Evolutionary conservation across 2,113 vertebrate species (phyloP).

Genomic region (Turnix velox): DNA sequence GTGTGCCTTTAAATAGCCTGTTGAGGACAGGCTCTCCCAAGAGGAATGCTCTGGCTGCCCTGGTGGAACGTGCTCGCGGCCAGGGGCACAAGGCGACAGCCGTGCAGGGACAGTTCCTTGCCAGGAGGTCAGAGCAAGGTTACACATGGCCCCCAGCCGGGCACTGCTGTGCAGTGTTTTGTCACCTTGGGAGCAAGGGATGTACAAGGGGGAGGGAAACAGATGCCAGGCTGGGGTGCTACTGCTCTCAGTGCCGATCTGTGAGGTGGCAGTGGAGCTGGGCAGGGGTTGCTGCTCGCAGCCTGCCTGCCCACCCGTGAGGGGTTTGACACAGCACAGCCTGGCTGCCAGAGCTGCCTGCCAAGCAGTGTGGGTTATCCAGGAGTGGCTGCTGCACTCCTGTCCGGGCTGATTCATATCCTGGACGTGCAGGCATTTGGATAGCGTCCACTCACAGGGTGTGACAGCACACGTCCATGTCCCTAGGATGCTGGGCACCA

Average conservation of each 20-base stretch:
- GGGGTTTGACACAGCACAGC: background rate
- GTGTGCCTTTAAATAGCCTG: slow-evolving; percentile 51
- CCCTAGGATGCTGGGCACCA: background rate
- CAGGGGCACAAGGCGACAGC: background rate
- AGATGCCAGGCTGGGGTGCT: background rate
- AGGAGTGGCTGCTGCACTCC: background rate
- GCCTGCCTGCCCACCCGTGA: rapidly evolving
- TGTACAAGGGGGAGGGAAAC: background rate
- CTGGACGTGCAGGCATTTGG: slow-evolving; percentile 36
- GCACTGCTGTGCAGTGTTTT: background rate
- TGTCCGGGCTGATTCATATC: slow-evolving; percentile 30
- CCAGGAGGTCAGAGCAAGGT: slow-evolving; percentile 10
- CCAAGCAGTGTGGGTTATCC: background rate
- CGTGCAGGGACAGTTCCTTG: background rate
- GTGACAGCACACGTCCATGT: background rate
- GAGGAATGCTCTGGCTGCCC: slow-evolving; percentile 57
- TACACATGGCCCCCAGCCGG: background rate
- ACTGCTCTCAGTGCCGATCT: background rate
- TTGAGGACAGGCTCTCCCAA: slow-evolving; percentile 27
- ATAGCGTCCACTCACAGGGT: background rate
- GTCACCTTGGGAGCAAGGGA: background rate
- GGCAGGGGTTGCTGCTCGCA: background rate
- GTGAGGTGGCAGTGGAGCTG: background rate
- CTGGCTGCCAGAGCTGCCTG: background rate
- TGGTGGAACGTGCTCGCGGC: slow-evolving; percentile 26